These are phyloP conservation scores for Trogon surrucura DNA, from an alignment of 2,113 vertebrate genomes.

Conservation along the genomic window DNA sequence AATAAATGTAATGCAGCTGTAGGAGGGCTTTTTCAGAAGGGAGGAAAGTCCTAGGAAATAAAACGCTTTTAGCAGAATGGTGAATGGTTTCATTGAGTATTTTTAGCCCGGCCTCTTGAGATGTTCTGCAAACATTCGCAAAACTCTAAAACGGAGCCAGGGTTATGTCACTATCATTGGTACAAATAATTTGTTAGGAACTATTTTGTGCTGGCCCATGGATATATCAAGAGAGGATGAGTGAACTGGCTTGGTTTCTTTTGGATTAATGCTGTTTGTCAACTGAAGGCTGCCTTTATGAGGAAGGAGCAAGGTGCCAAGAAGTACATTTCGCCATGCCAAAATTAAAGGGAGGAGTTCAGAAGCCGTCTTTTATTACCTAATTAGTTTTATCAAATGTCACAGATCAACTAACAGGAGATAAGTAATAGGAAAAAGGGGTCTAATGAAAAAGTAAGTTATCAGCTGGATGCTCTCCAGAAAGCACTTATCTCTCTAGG, in stretches of 20 bases:
- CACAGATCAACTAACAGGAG: conserved; percentile 54
- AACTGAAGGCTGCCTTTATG: conserved; percentile 47
- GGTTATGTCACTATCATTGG: conserved; percentile 55
- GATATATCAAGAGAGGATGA: conserved; percentile 36
- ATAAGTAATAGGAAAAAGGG: conserved; percentile 57
- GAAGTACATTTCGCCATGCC: conserved; percentile 42
- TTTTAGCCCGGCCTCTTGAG: conserved; percentile 55
- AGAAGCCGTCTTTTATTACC: conserved; percentile 53
- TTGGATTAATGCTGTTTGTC: conserved; percentile 54
- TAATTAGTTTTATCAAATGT: conserved; percentile 69
- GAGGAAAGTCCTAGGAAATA: conserved; percentile 45
- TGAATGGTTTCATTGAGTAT: conserved; percentile 68
- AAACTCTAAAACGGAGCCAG: conserved; percentile 42
- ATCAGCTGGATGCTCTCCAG: conserved; percentile 52
- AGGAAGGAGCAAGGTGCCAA: conserved; percentile 24
- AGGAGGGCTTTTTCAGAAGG: conserved; percentile 24
- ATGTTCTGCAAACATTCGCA: conserved; percentile 61
- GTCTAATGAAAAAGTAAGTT: conserved; percentile 52
- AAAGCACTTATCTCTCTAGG: conserved; percentile 48
- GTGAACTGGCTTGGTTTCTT: conserved; percentile 55
- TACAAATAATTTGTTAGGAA: conserved; percentile 64
- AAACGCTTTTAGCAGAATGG: conserved; percentile 51
- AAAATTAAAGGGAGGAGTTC: conserved; percentile 63
- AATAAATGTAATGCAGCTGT: conserved; percentile 9
- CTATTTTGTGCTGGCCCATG: conserved; percentile 50